phyloP scores from a whole-genome alignment of 2,797 vertebrate species.

The Thaleichthys pacificus region DNA sequence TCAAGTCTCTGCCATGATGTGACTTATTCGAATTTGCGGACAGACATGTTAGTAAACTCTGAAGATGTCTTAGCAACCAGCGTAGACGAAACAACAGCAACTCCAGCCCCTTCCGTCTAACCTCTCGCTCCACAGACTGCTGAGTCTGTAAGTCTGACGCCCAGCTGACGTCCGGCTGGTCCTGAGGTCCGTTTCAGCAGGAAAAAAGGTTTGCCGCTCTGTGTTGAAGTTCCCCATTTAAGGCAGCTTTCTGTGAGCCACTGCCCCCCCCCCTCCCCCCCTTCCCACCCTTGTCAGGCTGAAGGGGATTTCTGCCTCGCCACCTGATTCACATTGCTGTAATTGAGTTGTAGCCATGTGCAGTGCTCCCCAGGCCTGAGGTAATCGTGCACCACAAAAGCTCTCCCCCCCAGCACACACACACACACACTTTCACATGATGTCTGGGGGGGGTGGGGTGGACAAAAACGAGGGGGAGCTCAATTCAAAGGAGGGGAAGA shows the following conservation, averaged over 20 bases:
- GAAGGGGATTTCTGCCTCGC: slow-evolving; percentile 61
- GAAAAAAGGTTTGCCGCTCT: neutral
- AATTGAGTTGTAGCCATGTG: slow-evolving; percentile 72
- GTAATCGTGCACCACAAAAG: slow-evolving; percentile 71
- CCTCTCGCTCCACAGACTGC: too few relatives aligned
- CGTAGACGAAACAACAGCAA: too few relatives aligned
- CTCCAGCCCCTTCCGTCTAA: too few relatives aligned
- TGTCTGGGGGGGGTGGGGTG: slow-evolving; percentile 35
- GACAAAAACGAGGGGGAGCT: neutral
- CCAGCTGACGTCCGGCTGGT: too few relatives aligned
- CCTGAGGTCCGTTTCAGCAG: too few relatives aligned
- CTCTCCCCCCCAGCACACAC: slow-evolving; percentile 40
- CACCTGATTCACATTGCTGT: slow-evolving; percentile 75
- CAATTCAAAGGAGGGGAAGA: slow-evolving; percentile 11
- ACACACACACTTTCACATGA: slow-evolving; percentile 66
- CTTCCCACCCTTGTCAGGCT: slow-evolving; percentile 29
- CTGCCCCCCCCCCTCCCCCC: neutral
- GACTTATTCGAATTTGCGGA: neutral
- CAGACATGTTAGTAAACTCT: neutral
- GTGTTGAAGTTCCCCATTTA: neutral
- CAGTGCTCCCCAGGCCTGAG: slow-evolving; percentile 58
- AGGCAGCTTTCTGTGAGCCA: neutral
- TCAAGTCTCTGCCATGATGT: neutral
- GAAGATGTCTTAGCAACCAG: too few relatives aligned
- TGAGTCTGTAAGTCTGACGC: too few relatives aligned